Conservation (phyloP, 2,888 invertebrate genomes). For the Helleia helle region DNA sequence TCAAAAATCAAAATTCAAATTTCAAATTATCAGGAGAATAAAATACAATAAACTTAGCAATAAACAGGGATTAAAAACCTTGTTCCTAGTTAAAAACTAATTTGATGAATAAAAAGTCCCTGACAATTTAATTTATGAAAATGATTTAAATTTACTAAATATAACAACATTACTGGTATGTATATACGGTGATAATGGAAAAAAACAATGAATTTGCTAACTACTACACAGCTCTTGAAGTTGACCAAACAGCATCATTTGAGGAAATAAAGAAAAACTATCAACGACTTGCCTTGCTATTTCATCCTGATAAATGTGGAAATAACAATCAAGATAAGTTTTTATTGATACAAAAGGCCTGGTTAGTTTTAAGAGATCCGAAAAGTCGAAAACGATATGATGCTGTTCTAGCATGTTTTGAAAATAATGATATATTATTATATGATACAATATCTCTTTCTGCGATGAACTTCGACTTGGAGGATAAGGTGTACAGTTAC, state of each 20-base stretch:
- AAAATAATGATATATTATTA: constrained; percentile 73
- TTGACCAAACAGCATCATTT: constrained; percentile 61
- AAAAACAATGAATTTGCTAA: constrained; percentile 27
- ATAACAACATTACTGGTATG: no score
- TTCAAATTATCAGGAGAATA: no score
- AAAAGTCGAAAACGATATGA: constrained; percentile 78
- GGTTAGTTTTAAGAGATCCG: constrained; percentile 78
- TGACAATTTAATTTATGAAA: no score
- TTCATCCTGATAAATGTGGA: constrained; percentile 76
- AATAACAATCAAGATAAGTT: constrained; percentile 35
- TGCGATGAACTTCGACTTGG: constrained; percentile 56
- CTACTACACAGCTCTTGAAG: constrained; percentile 72
- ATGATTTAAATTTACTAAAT: no score
- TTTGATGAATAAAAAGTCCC: no score
- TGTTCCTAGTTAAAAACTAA: no score
- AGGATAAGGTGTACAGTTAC: constrained; percentile 57
- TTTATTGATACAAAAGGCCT: constrained; percentile 77
- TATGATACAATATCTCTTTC: constrained; percentile 70
- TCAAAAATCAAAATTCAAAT: no score
- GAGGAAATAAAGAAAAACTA: constrained; percentile 77
- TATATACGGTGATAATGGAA: constrained; percentile 8
- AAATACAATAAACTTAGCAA: no score
- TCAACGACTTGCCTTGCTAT: constrained; percentile 66
- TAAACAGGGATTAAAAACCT: no score
- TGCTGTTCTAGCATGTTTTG: constrained; percentile 71